Conservation (phyloP, 2,113 vertebrate genomes). For the Neopipo cinnamomea region DNA sequence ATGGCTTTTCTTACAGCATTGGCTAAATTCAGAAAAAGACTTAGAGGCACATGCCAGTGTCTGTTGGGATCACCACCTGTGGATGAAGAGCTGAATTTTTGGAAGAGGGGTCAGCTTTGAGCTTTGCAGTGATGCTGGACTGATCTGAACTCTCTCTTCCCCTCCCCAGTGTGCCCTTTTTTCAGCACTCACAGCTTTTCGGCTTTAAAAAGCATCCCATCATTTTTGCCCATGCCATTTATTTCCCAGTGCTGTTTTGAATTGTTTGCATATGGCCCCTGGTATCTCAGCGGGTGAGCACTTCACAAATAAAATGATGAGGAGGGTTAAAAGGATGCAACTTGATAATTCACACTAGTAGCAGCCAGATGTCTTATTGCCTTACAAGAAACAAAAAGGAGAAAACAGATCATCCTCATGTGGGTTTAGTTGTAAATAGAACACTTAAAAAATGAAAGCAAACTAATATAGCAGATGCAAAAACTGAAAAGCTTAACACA, state of each 20-base stretch:
- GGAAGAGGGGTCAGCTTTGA: background rate
- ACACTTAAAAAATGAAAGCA: slow-evolving; percentile 43
- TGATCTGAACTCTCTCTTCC: background rate
- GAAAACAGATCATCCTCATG: slow-evolving; percentile 27
- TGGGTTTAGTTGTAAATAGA: slow-evolving; percentile 8
- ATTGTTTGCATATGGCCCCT: slow-evolving; percentile 53
- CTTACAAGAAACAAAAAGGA: slow-evolving; percentile 31
- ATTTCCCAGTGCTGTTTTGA: slow-evolving; percentile 15
- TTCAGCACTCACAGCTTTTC: background rate
- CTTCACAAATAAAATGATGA: slow-evolving; percentile 52
- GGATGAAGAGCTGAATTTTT: background rate
- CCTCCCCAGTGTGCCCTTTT: background rate
- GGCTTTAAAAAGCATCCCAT: background rate
- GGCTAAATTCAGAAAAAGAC: background rate
- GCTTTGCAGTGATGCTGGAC: background rate
- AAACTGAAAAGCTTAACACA: slow-evolving; percentile 41
- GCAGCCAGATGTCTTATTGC: slow-evolving; percentile 68
- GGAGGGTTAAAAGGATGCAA: slow-evolving; percentile 55
- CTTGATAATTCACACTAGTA: slow-evolving; percentile 32
- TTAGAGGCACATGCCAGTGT: background rate
- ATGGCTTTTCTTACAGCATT: background rate
- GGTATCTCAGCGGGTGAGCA: slow-evolving; percentile 54
- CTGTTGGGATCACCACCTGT: background rate
- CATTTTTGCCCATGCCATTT: background rate
- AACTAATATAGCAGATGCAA: slow-evolving; percentile 49